Evolutionary conservation across 2,113 vertebrate genomes (phyloP).

Genomic region (Rostratula benghalensis): DNA sequence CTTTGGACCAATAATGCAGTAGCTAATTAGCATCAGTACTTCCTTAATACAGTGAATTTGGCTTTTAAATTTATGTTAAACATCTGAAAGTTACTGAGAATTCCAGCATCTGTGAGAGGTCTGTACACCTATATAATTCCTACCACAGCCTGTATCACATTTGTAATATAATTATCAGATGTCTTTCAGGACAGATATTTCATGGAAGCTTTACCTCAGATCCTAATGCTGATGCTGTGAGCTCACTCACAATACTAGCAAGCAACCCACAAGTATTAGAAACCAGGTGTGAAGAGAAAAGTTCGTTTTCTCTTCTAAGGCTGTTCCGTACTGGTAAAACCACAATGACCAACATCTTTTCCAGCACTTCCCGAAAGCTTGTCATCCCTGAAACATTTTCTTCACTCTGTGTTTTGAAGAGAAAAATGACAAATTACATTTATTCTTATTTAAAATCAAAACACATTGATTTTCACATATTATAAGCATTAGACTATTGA

Average conservation of each 20-base stretch:
- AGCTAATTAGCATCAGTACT: background rate
- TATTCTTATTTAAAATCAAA: background rate
- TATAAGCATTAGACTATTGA: background rate
- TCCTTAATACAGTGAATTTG: background rate
- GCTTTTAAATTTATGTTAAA: background rate
- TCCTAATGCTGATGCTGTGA: conserved; percentile 94
- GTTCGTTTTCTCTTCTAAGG: conserved; percentile 91
- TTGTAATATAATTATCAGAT: no score
- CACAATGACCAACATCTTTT: conserved; percentile 98
- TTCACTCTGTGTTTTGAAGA: conserved; percentile 80
- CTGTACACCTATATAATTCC: background rate
- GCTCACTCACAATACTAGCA: conserved; percentile 96
- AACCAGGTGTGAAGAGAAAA: conserved; percentile 95
- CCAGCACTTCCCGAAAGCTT: conserved; percentile 95
- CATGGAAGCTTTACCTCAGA: conserved; percentile 84
- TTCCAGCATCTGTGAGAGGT: background rate
- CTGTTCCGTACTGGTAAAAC: conserved; percentile 95
- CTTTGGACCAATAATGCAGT: background rate
- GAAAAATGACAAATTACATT: background rate
- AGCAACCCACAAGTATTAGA: conserved; percentile 96
- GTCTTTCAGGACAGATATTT: no score
- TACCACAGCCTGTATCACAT: background rate
- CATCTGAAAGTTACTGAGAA: background rate
- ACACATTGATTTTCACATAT: background rate
- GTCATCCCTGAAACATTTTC: conserved; percentile 97